Conservation (phyloP, 1,140 invertebrate genomes). For the Anastrepha obliqua region DNA sequence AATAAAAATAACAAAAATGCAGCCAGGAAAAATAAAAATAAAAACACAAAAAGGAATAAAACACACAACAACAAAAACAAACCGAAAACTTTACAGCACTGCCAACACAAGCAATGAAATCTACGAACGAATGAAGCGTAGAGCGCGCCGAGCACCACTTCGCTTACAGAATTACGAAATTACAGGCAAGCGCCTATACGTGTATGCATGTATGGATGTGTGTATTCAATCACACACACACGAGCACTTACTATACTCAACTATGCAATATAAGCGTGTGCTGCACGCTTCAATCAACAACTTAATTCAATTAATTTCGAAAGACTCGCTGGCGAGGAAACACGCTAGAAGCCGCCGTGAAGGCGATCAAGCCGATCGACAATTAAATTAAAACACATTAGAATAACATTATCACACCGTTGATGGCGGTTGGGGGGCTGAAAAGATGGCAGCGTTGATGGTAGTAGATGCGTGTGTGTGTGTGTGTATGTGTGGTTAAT, state of each 20-base stretch:
- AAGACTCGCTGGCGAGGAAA: conserved; percentile 7
- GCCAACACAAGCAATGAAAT: conserved; percentile 27
- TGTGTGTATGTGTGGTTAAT: background rate
- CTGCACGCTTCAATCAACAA: conserved; percentile 51
- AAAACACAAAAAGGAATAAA: background rate
- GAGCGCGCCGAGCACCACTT: conserved; percentile 6
- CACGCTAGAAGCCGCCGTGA: conserved; percentile 26
- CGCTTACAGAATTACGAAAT: conserved; percentile 2
- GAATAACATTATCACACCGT: conserved; percentile 42
- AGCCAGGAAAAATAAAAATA: background rate
- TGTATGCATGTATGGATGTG: too few species aligned
- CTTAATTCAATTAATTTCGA: conserved; percentile 52
- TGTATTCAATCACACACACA: background rate
- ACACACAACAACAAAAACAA: background rate
- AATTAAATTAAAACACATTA: conserved; percentile 52
- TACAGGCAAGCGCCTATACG: background rate
- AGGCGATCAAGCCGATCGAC: conserved; percentile 45
- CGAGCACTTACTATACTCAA: background rate
- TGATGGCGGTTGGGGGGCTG: background rate
- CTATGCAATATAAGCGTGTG: conserved; percentile 9
- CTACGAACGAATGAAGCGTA: background rate
- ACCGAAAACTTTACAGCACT: background rate
- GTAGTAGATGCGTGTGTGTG: background rate
- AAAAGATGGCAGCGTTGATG: background rate
- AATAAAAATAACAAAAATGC: conserved; percentile 19